These are phyloP conservation scores for Pomatorhinus ruficollis DNA, from an alignment of 2,113 vertebrate genomes.

Conservation along the genomic window DNA sequence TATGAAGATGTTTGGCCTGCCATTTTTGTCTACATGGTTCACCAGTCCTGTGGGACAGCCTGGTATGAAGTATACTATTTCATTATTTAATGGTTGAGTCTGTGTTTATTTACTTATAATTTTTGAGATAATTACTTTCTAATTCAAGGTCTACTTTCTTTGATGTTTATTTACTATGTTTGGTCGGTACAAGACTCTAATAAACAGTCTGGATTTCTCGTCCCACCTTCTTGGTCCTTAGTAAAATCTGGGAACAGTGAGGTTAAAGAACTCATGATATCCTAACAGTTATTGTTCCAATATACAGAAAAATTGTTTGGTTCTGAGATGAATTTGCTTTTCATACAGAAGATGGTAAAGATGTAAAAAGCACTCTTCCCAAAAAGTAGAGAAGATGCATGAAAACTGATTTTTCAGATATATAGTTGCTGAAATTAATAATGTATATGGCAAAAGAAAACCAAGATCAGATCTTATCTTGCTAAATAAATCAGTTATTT, in stretches of 20 bases:
- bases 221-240: neutral
- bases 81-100: neutral
- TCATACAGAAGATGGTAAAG: neutral
- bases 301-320: neutral
- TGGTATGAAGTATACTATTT: constrained; percentile 79
- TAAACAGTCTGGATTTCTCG: neutral
- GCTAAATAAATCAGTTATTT: neutral
- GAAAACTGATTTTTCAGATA: neutral
- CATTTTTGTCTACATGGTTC: constrained; percentile 97
- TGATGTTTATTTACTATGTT: neutral
- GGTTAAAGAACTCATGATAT: neutral
- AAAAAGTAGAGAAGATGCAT: neutral
- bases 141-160: neutral
- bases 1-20: constrained; percentile 96
- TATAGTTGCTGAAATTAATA: neutral
- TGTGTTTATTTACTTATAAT: neutral
- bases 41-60: constrained; percentile 90
- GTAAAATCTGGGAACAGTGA: neutral
- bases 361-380: neutral
- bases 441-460: neutral
- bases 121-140: neutral
- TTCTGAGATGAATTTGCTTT: neutral
- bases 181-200: neutral
- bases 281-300: neutral
- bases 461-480: neutral